These are phyloP conservation scores for Oscheius onirici DNA, from an alignment of 2,888 invertebrate species.

Conservation along the genomic window DNA sequence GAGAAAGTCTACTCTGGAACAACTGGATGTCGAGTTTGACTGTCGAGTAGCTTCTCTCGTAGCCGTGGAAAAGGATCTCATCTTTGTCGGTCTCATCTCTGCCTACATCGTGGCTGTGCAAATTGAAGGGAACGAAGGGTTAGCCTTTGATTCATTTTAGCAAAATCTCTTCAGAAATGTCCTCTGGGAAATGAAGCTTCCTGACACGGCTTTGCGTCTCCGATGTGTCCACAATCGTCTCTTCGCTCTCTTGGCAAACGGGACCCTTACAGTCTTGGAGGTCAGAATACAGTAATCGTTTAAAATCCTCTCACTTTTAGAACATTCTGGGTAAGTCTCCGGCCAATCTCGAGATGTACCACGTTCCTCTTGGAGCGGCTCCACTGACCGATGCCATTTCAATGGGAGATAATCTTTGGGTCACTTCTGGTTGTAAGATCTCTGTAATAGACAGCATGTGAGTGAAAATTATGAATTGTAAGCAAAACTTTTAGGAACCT, in stretches of 20 bases:
- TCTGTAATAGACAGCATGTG: constrained; percentile 74
- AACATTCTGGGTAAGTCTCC: constrained; percentile 67
- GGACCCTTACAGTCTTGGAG: constrained; percentile 75
- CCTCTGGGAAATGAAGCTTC: constrained; percentile 74
- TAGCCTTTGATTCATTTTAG: background rate
- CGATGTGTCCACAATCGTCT: constrained; percentile 72
- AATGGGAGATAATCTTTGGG: constrained; percentile 73
- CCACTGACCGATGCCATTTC: constrained; percentile 73
- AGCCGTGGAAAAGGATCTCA: constrained; percentile 71
- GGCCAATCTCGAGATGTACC: constrained; percentile 73
- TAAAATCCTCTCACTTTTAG: constrained; percentile 31
- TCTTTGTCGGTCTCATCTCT: constrained; percentile 74
- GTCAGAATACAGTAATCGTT: constrained; percentile 54
- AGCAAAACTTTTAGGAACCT: constrained; percentile 47
- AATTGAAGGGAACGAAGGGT: constrained; percentile 52
- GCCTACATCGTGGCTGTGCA: constrained; percentile 73
- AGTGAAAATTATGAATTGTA: background rate
- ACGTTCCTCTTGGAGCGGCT: constrained; percentile 74
- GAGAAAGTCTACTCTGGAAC: constrained; percentile 33
- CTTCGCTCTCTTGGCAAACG: constrained; percentile 75
- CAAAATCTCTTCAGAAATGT: constrained; percentile 48
- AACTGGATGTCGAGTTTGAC: constrained; percentile 69
- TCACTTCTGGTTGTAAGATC: constrained; percentile 75
- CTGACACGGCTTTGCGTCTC: constrained; percentile 74
- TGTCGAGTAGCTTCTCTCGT: constrained; percentile 74